phyloP scores from a whole-genome alignment of 2,888 invertebrate genomes.

The Hipparchia semele region DNA sequence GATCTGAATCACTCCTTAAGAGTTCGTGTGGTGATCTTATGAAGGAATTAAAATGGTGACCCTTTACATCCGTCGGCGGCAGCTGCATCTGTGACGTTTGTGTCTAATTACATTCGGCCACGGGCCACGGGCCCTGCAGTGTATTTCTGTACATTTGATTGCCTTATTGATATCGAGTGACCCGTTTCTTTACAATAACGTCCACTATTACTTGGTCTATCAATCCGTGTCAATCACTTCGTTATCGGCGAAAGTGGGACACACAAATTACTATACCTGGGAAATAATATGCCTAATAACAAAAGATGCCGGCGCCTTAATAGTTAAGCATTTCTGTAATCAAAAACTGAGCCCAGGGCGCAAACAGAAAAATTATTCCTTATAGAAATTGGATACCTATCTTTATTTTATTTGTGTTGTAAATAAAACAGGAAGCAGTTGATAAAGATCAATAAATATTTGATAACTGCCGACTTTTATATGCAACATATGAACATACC shows the following conservation, averaged over 20 bases:
- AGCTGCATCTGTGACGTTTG: constrained; percentile 70
- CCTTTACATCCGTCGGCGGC: constrained; percentile 75
- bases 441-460: constrained; percentile 23
- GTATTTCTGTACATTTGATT: constrained; percentile 41
- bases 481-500: not conserved
- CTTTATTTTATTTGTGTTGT: constrained; percentile 21
- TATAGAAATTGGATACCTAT: not conserved
- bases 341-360: not conserved
- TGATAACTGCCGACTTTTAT: constrained; percentile 14
- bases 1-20: constrained; percentile 79
- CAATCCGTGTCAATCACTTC: constrained; percentile 33
- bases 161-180: constrained; percentile 43
- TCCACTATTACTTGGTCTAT: constrained; percentile 33
- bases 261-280: constrained; percentile 25
- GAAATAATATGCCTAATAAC: constrained; percentile 9
- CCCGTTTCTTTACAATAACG: constrained; percentile 40
- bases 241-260: constrained; percentile 31
- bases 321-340: constrained; percentile 3
- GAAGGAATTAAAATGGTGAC: constrained; percentile 75
- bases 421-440: constrained; percentile 24
- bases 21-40: constrained; percentile 65
- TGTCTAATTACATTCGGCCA: constrained; percentile 66
- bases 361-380: constrained; percentile 5
- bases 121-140: constrained; percentile 39
- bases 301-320: not conserved